A percentile compares a stretch with the other conserved stretches of the same genome.
phyloP scores from a whole-genome alignment of 1,140 invertebrate genomes.

The Branchinecta lindahli region DNA sequence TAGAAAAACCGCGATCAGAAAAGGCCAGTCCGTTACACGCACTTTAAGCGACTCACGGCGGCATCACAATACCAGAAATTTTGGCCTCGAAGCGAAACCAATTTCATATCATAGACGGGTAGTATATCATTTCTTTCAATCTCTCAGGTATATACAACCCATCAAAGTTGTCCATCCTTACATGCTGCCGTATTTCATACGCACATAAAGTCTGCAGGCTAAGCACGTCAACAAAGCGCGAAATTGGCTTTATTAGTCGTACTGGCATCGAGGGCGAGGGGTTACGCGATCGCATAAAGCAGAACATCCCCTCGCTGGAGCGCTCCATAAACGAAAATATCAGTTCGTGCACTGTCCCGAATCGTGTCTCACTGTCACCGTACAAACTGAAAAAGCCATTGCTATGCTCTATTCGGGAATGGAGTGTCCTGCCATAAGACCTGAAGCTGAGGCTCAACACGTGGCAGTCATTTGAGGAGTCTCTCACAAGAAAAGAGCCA shows the following conservation, averaged over 20 bases:
- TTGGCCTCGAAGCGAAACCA: no score
- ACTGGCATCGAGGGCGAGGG: slow-evolving; percentile 52
- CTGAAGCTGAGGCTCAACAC: slow-evolving; percentile 54
- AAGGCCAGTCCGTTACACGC: no score
- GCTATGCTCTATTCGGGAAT: slow-evolving; percentile 50
- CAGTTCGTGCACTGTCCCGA: slow-evolving; percentile 48
- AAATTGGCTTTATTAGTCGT: slow-evolving; percentile 55
- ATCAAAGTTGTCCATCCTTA: slow-evolving; percentile 50
- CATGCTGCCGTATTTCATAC: slow-evolving; percentile 56
- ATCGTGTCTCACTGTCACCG: slow-evolving; percentile 45
- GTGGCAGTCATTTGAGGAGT: slow-evolving; percentile 53
- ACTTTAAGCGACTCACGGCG: no score
- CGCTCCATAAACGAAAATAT: slow-evolving; percentile 51
- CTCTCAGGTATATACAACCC: slow-evolving; percentile 50
- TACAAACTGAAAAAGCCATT: slow-evolving; percentile 49
- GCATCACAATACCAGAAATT: no score
- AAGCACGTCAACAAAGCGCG: slow-evolving; percentile 52
- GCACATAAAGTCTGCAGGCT: slow-evolving; percentile 57
- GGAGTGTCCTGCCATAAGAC: slow-evolving; percentile 52
- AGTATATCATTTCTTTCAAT: slow-evolving; percentile 43
- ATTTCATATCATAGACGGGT: neutral
- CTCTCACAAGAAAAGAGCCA: slow-evolving; percentile 58
- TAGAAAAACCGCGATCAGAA: no score
- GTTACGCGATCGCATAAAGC: slow-evolving; percentile 38
- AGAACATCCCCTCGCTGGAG: slow-evolving; percentile 51